Conservation (phyloP, 2,888 invertebrate genomes). For the Drepanosiphum platanoidis region DNA sequence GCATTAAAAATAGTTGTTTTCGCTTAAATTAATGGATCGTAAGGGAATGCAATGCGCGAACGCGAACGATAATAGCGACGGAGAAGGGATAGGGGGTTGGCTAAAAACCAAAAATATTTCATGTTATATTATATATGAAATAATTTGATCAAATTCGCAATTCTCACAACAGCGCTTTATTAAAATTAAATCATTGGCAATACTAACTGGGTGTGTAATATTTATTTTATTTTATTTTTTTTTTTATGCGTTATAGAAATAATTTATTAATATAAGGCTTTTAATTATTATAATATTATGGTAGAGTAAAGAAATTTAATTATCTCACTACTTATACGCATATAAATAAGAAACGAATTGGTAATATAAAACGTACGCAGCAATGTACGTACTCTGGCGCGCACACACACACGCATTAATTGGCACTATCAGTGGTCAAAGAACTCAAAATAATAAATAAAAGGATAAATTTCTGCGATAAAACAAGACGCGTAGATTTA, state of each 20-base stretch:
- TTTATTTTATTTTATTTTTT: neutral
- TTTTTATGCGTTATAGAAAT: too few relatives aligned
- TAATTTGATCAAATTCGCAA: neutral
- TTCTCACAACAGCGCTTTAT: neutral
- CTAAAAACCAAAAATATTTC: slow-evolving; percentile 35
- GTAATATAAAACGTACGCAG: neutral
- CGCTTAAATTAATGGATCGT: slow-evolving; percentile 44
- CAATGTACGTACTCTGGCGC: too few relatives aligned
- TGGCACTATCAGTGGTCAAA: slow-evolving; percentile 16
- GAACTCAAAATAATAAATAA: slow-evolving; percentile 20
- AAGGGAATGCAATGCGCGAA: slow-evolving; percentile 36
- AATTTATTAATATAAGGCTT: neutral
- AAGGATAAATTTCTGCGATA: neutral
- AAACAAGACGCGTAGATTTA: slow-evolving; percentile 9
- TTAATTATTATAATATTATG: neutral
- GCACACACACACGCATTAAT: neutral
- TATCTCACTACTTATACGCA: neutral
- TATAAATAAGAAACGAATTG: neutral
- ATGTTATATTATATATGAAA: slow-evolving; percentile 8
- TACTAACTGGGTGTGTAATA: neutral
- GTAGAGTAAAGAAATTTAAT: neutral
- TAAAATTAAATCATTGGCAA: neutral
- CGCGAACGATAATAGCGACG: neutral
- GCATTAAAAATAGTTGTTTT: slow-evolving; percentile 57
- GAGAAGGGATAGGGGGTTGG: slow-evolving; percentile 17